Evolutionary conservation across 2,888 invertebrate genomes (phyloP).

Genomic region (Yponomeuta evonymella): DNA sequence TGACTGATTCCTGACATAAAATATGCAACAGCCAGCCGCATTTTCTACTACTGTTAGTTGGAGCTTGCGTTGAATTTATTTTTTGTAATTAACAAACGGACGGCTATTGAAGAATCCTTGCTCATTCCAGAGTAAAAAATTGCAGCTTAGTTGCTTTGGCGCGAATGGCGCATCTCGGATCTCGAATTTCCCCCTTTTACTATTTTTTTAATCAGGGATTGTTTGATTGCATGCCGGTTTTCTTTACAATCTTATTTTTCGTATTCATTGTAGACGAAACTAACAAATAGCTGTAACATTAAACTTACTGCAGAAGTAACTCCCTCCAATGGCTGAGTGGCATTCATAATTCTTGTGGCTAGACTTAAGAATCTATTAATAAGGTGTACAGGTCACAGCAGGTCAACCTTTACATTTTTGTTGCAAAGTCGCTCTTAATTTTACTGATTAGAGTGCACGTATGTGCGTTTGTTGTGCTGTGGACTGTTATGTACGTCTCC

Average conservation of each 20-base stretch:
- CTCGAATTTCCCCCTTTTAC: not conserved
- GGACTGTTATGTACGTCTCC: too few species aligned
- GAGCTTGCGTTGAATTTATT: conserved; percentile 17
- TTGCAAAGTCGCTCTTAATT: too few species aligned
- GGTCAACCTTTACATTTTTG: too few species aligned
- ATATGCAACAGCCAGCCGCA: not conserved
- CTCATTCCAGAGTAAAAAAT: conserved; percentile 31
- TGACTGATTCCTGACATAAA: too few species aligned
- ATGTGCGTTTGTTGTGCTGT: too few species aligned
- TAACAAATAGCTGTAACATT: too few species aligned
- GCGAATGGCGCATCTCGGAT: not conserved
- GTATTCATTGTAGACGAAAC: not conserved
- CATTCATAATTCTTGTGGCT: too few species aligned
- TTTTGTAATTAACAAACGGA: conserved; percentile 45
- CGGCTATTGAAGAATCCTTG: conserved; percentile 40
- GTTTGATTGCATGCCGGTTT: not conserved
- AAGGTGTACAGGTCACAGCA: too few species aligned
- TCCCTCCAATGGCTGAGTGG: too few species aligned
- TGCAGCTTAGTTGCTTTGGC: conserved; percentile 26
- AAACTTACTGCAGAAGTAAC: too few species aligned
- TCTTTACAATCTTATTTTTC: not conserved
- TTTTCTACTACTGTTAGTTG: not conserved
- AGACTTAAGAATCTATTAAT: too few species aligned
- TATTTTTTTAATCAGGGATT: not conserved
- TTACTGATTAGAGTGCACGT: too few species aligned